Conservation (phyloP, 37 sponge, comb jelly and placozoan species). For the Chondrosia reniformis region DNA sequence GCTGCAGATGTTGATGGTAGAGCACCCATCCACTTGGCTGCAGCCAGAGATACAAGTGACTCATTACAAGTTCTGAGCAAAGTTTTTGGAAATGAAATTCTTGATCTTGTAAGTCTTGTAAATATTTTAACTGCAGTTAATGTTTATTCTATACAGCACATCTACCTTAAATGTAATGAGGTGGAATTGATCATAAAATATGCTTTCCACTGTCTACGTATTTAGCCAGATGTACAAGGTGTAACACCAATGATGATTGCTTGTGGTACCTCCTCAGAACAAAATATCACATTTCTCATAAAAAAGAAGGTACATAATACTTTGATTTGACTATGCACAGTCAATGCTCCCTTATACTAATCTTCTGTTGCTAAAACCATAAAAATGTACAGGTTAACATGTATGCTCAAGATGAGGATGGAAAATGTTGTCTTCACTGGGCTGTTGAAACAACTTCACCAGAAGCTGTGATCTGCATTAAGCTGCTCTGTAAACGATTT, state of each 20-base stretch:
- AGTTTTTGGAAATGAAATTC: slow-evolving; percentile 9
- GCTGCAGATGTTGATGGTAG: slow-evolving; percentile 11
- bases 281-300: slow-evolving; percentile 49
- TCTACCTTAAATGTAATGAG: background rate
- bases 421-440: slow-evolving; percentile 67
- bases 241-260: slow-evolving; percentile 80
- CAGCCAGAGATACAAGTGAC: slow-evolving; percentile 20
- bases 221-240: slow-evolving; percentile 36
- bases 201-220: background rate
- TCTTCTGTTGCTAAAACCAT: too few relatives aligned
- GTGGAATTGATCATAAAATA: background rate
- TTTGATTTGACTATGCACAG: background rate
- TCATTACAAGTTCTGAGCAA: slow-evolving; percentile 34
- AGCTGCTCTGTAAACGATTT: slow-evolving; percentile 42
- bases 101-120: slow-evolving; percentile 1
- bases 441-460: slow-evolving; percentile 40
- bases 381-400: slow-evolving; percentile 41
- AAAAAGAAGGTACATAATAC: slow-evolving; percentile 66
- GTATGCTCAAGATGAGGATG: slow-evolving; percentile 42
- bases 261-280: slow-evolving; percentile 36
- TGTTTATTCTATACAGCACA: background rate
- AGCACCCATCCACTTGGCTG: slow-evolving; percentile 57
- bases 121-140: background rate
- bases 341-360: background rate
- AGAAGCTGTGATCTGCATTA: slow-evolving; percentile 23